Evolutionary conservation across 2,888 invertebrate species (phyloP).

Genomic region (Heliconius cydno): DNA sequence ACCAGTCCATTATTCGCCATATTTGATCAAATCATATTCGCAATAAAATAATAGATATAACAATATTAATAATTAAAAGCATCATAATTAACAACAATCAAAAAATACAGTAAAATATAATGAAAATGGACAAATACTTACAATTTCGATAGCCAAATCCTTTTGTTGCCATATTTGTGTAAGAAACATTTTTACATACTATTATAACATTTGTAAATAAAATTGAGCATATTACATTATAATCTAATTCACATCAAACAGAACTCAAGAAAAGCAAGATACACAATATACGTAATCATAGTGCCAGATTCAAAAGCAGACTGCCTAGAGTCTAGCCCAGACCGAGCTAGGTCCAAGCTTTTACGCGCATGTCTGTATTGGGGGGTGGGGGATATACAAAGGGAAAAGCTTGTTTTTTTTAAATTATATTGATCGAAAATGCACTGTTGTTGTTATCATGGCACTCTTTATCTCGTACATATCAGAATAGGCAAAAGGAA

Average conservation of each 20-base stretch:
- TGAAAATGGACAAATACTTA: neutral
- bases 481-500: no score
- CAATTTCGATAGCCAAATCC: neutral
- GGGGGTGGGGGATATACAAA: neutral
- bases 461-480: no score
- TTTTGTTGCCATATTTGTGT: neutral
- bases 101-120: no score
- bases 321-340: constrained; percentile 10
- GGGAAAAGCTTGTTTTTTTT: neutral
- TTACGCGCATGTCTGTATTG: constrained; percentile 6
- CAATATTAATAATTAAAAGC: neutral
- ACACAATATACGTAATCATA: constrained; percentile 24
- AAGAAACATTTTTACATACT: constrained; percentile 10
- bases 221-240: constrained; percentile 15
- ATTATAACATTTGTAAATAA: constrained; percentile 17
- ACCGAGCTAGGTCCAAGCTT: neutral
- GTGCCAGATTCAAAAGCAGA: constrained; percentile 14
- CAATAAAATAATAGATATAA: neutral
- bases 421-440: neutral
- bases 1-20: neutral
- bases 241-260: constrained; percentile 18
- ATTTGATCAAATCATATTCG: neutral
- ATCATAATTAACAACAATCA: neutral
- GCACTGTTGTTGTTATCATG: no score
- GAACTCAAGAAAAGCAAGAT: constrained; percentile 12